phyloP scores from a whole-genome alignment of 2,797 vertebrate species.

The Ctenopoma kingsleyae region DNA sequence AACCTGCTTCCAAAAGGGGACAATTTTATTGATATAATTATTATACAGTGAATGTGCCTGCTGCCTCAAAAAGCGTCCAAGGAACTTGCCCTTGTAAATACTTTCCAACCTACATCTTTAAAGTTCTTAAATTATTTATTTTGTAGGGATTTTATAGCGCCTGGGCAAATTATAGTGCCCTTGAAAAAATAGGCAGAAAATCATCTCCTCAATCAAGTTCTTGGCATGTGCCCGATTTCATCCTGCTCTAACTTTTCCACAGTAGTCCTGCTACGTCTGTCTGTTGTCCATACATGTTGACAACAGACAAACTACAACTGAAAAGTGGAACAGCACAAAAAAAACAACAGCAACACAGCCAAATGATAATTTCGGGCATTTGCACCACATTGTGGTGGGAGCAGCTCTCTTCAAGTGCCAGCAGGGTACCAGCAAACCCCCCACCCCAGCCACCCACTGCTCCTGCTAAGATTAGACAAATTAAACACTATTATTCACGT shows the following conservation, averaged over 20 bases:
- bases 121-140: constrained; percentile 78
- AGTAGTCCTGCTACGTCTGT: constrained; percentile 30
- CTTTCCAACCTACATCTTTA: constrained; percentile 78
- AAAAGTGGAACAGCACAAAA: constrained; percentile 57
- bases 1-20: constrained; percentile 51
- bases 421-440: constrained; percentile 63
- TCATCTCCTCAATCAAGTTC: constrained; percentile 66
- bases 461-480: constrained; percentile 87
- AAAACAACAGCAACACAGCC: constrained; percentile 74
- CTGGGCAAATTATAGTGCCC: constrained; percentile 74
- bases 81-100: constrained; percentile 71
- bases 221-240: constrained; percentile 55
- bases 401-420: constrained; percentile 76
- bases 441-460: constrained; percentile 70
- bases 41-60: constrained; percentile 17
- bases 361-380: constrained; percentile 71
- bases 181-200: constrained; percentile 73
- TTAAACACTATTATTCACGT: constrained; percentile 86
- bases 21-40: constrained; percentile 64
- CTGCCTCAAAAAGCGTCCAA: constrained; percentile 43
- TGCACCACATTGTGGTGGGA: constrained; percentile 74
- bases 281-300: constrained; percentile 60
- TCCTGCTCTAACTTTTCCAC: constrained; percentile 52
- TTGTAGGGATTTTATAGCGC: constrained; percentile 72
- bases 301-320: constrained; percentile 76